Percentiles rank a stretch among this genome's conserved stretches.
Conservation (phyloP, 1,140 invertebrate genomes). For the Drosophila nigrodunni region DNA sequence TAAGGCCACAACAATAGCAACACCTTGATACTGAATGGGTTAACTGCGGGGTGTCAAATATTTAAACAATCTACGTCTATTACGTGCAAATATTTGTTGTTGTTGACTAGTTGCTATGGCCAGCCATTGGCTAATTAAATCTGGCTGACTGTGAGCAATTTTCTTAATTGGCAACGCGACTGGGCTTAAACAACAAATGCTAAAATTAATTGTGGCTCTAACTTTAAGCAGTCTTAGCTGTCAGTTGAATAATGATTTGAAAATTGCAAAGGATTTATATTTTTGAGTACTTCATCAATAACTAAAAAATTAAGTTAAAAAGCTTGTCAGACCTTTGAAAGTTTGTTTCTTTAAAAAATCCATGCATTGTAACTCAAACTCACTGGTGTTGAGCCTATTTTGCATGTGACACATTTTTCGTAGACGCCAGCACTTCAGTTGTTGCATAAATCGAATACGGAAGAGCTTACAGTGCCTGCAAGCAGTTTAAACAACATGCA, state of each 20-base stretch:
- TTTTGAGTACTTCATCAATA: too few relatives aligned
- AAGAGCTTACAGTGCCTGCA: slow-evolving; percentile 20
- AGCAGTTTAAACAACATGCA: slow-evolving; percentile 4
- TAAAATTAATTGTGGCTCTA: slow-evolving; percentile 9
- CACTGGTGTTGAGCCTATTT: slow-evolving; percentile 32
- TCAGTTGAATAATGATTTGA: not conserved
- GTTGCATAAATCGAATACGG: slow-evolving; percentile 20
- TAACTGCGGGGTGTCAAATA: slow-evolving; percentile 67
- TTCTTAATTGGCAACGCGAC: slow-evolving; percentile 64
- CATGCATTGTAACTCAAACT: not conserved
- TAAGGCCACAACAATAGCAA: slow-evolving; percentile 67
- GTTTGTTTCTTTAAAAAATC: not conserved
- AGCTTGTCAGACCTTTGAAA: too few relatives aligned
- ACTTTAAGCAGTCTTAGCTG: not conserved
- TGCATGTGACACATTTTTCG: slow-evolving; percentile 67
- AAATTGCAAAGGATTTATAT: too few relatives aligned
- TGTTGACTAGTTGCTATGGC: slow-evolving; percentile 34
- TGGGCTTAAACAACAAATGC: slow-evolving; percentile 13
- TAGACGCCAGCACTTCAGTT: slow-evolving; percentile 22
- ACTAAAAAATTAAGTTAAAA: too few relatives aligned
- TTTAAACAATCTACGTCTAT: slow-evolving; percentile 68
- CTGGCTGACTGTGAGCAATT: slow-evolving; percentile 59
- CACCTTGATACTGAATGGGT: slow-evolving; percentile 25
- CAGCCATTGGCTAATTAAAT: slow-evolving; percentile 61
- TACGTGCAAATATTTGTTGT: slow-evolving; percentile 52